A percentile compares a stretch with the other conserved stretches of the same genome.
phyloP scores from a whole-genome alignment of 2,888 invertebrate genomes.

The Drosophila trichaetosa region DNA sequence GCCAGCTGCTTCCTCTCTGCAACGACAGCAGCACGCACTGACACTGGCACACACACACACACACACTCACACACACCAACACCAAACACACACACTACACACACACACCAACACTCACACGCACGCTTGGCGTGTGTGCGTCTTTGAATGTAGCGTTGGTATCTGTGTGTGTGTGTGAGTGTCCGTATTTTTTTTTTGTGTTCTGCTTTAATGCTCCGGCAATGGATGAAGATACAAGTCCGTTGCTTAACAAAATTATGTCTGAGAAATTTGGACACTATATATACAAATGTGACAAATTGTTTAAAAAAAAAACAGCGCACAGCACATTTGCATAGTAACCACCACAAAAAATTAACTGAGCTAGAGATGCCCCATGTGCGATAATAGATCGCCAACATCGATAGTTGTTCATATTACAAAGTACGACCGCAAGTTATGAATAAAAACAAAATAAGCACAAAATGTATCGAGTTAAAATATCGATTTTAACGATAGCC shows the following conservation, averaged over 20 bases:
- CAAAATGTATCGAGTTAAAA: not conserved
- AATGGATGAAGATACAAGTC: not conserved
- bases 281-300: slow-evolving; percentile 17
- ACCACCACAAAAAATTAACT: slow-evolving; percentile 65
- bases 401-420: slow-evolving; percentile 4
- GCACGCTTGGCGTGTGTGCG: slow-evolving; percentile 53
- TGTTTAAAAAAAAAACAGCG: slow-evolving; percentile 13
- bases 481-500: not conserved
- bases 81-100: slow-evolving; percentile 17
- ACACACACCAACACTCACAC: slow-evolving; percentile 40
- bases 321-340: slow-evolving; percentile 48
- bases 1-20: slow-evolving; percentile 55
- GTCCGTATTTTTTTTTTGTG: slow-evolving; percentile 22
- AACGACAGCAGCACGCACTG: slow-evolving; percentile 59
- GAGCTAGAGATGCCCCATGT: slow-evolving; percentile 19
- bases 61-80: slow-evolving; percentile 1
- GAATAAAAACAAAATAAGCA: not conserved
- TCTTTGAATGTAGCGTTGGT: slow-evolving; percentile 48
- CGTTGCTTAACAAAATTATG: slow-evolving; percentile 5
- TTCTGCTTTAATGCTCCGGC: slow-evolving; percentile 8
- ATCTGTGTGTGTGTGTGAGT: slow-evolving; percentile 22
- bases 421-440: not conserved
- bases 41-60: slow-evolving; percentile 25
- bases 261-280: not conserved
- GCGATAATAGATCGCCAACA: not conserved